A percentile compares a stretch with the other conserved stretches of the same genome.
phyloP scores from a whole-genome alignment of 2,113 vertebrate genomes.

The Chloebia gouldiae region DNA sequence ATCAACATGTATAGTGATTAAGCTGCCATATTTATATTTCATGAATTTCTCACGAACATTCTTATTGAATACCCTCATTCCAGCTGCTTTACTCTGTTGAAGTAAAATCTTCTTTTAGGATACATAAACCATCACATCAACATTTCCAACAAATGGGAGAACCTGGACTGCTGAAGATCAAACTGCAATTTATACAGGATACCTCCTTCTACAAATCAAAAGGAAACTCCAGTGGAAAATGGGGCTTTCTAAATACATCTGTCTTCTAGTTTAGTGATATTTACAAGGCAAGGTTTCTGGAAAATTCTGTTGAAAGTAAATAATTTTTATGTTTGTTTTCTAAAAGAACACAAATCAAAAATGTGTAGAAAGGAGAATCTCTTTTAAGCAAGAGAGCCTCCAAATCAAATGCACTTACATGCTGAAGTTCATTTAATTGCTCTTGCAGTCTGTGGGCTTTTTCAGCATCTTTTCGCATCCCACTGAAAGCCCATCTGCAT shows the following conservation, averaged over 20 bases:
- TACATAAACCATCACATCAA: not conserved
- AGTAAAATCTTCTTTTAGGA: not conserved
- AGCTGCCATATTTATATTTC: not conserved
- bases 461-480: constrained; percentile 63
- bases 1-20: not conserved
- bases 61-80: not conserved
- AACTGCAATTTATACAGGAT: not conserved
- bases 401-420: constrained; percentile 72
- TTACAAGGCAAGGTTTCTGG: not conserved
- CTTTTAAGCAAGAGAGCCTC: not conserved
- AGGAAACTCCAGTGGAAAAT: not conserved
- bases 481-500: constrained; percentile 52
- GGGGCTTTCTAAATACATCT: not conserved
- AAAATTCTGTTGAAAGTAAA: not conserved
- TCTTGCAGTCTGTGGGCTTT: constrained; percentile 61
- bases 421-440: constrained; percentile 65
- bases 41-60: not conserved
- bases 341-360: not conserved
- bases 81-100: not conserved
- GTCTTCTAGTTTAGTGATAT: not conserved
- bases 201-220: not conserved
- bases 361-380: not conserved
- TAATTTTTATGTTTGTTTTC: not conserved
- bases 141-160: not conserved
- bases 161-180: not conserved